A percentile compares a stretch with the other conserved stretches of the same genome.
Evolutionary conservation across 1,140 invertebrate genomes (phyloP).

Genomic region (Nylanderia fulva): DNA sequence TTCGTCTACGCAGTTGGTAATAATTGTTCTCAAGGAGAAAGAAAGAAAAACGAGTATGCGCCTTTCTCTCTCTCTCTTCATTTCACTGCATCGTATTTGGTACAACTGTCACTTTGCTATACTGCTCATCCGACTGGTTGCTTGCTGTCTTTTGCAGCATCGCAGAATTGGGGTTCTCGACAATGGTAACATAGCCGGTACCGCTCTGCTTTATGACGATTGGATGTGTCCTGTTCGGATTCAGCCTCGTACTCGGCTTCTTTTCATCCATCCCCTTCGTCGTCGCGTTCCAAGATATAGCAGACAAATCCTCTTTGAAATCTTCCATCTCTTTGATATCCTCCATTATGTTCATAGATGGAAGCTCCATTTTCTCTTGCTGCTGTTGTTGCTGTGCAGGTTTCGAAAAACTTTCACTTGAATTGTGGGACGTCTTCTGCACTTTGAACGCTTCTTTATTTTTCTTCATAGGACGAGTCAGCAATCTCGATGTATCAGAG

Average conservation of each 20-base stretch:
- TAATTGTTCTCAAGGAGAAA: background rate
- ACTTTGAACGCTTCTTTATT: background rate
- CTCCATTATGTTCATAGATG: background rate
- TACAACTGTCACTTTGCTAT: constrained; percentile 81
- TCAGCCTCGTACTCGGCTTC: background rate
- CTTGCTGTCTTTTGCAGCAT: constrained; percentile 30
- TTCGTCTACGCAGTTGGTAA: constrained; percentile 8
- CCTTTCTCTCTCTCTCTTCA: background rate
- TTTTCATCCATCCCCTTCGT: too few species aligned
- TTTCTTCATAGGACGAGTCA: background rate
- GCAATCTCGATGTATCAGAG: too few species aligned
- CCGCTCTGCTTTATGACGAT: constrained; percentile 32
- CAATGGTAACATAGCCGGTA: constrained; percentile 74
- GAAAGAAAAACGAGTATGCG: background rate
- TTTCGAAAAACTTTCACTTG: constrained; percentile 47
- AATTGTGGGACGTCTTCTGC: constrained; percentile 38
- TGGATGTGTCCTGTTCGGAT: constrained; percentile 26
- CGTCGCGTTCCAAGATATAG: too few species aligned
- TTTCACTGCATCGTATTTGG: constrained; percentile 77
- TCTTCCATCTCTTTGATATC: background rate
- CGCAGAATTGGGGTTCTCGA: constrained; percentile 60
- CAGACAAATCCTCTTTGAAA: constrained; percentile 29
- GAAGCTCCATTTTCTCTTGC: constrained; percentile 31
- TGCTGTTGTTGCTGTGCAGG: constrained; percentile 76
- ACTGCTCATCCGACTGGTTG: constrained; percentile 75